phyloP scores from a whole-genome alignment of 2,113 vertebrate genomes.

The Pangasianodon gigas region DNA sequence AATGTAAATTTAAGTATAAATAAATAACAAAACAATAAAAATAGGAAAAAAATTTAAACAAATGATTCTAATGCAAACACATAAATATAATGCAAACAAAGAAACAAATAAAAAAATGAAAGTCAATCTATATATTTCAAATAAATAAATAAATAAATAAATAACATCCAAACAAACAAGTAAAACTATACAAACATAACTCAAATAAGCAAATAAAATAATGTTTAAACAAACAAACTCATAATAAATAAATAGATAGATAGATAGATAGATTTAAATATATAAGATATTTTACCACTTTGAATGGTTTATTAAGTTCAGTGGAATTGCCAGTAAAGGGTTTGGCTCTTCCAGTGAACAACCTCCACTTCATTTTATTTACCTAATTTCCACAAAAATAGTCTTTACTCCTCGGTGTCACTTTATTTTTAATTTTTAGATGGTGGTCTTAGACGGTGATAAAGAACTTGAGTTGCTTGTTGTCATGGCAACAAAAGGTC shows the following conservation, averaged over 20 bases:
- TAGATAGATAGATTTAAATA: neutral
- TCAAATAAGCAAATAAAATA: neutral
- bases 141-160: neutral
- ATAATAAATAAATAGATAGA: neutral
- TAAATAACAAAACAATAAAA: neutral
- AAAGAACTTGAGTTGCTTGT: slow-evolving; percentile 23
- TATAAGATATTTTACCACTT: too few species aligned
- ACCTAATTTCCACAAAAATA: neutral
- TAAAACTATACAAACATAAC: neutral
- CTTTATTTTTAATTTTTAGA: slow-evolving; percentile 3
- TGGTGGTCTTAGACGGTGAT: neutral
- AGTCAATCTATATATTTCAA: neutral
- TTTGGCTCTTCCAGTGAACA: neutral
- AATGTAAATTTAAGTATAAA: too few species aligned
- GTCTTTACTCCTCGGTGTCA: neutral
- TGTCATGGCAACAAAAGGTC: slow-evolving; percentile 14
- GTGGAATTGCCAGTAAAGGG: neutral
- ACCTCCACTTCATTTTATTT: neutral
- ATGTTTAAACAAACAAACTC: too few species aligned
- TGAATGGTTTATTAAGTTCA: neutral
- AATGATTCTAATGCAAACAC: neutral
- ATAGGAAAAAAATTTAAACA: neutral
- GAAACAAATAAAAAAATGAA: neutral
- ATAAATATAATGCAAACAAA: neutral
- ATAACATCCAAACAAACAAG: neutral